A percentile compares a stretch with the other conserved stretches of the same genome.
phyloP scores from a whole-genome alignment of 2,888 invertebrate genomes.

The Crossocerus cetratus region DNA sequence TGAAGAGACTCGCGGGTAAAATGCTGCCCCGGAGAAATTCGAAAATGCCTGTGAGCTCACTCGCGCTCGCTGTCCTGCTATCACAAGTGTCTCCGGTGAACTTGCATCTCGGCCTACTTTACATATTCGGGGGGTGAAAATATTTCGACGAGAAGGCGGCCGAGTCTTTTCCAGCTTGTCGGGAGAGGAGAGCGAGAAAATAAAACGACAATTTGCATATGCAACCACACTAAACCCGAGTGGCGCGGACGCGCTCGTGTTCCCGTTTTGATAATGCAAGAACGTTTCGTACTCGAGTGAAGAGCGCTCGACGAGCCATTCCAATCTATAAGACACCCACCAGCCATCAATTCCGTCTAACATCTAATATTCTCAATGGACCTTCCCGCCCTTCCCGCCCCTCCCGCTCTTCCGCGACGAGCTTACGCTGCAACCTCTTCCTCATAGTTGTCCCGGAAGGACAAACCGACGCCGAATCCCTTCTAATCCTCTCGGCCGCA shows the following conservation, averaged over 20 bases:
- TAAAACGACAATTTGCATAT: conserved; percentile 3
- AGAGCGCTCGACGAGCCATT: not conserved
- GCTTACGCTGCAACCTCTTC: not conserved
- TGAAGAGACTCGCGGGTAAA: too few species aligned
- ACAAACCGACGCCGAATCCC: not conserved
- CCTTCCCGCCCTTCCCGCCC: not conserved
- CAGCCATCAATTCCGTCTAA: not conserved
- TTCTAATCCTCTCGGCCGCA: not conserved
- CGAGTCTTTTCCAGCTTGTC: not conserved
- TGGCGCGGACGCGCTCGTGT: not conserved
- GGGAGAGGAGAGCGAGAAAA: not conserved
- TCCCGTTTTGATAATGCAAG: not conserved
- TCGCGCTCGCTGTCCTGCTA: not conserved
- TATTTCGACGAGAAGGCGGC: not conserved
- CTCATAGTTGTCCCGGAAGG: not conserved
- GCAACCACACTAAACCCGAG: not conserved
- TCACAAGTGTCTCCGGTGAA: not conserved
- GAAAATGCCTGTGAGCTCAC: conserved; percentile 1
- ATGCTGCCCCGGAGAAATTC: not conserved
- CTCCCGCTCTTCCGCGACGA: not conserved
- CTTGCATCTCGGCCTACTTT: not conserved
- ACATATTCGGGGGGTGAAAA: not conserved
- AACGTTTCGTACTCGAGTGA: not conserved
- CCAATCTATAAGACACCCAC: not conserved
- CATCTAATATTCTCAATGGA: conserved; percentile 1